Base-by-base conservation (phyloP, 1,140 invertebrate genomes). In the Cyrtorhinus lividipennis region DNA sequence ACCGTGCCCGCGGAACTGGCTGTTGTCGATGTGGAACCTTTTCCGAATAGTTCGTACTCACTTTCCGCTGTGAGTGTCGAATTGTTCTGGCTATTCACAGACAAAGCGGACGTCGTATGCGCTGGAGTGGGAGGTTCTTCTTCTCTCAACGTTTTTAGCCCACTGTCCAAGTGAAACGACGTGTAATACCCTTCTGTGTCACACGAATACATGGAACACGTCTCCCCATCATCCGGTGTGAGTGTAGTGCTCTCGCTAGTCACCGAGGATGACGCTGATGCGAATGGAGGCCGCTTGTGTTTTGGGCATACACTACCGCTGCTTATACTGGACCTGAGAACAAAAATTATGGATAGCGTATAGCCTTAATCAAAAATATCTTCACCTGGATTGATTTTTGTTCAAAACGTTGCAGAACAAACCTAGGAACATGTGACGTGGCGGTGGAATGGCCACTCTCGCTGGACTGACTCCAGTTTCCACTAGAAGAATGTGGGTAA, bases 101-200 rank as follows among this genome's bases (percentile, higher is more conserved):
- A 76, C 64, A 85, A 75, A 26, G 80, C 79, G 46, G 76, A 79
- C 26, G 79, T 81, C 20, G 78, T 78, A 69, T 84, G 83, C 67
- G 84, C 68, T 2, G 82, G 81, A 2, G 81, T 82, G 58, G 79
- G 75, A 0, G 81, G 81, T 71, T 88, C 88, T 74, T 90, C 87
- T 72, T 90, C 87, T 71, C 86, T 85, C 15, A 88, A 73, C 0
- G 86, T 89, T 72, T 92, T 91, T 48, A 96, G 73, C 1, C 93
- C 94, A 62, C 90, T 94, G 73, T 97, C 94, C 78, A 93, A 85
- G 72, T 96, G 92, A 77, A 97, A 96, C 12, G 92, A 95, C 0
- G 94, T 97, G 73, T 95, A 97, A 73, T 96, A 97, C 12, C 94
- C 93, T 74, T 96, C 94, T 13, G 92, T 94, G 72, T 97, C 94